Evolutionary conservation across 2,797 vertebrate genomes (phyloP), one percentile per base, ranked within the genome.

Genomic region (Lithobates pipiens): DNA sequence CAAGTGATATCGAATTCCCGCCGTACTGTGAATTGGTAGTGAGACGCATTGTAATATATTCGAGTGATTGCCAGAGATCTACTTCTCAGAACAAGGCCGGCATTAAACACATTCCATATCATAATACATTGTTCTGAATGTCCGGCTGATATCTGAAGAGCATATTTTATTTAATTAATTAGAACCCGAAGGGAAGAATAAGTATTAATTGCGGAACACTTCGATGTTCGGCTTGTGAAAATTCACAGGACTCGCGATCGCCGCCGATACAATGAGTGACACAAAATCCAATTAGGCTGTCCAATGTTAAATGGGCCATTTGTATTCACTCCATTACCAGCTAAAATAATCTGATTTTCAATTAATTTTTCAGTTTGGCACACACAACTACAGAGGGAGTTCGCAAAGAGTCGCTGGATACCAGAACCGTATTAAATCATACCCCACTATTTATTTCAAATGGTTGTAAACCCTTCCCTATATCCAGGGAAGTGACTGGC

Each of bases 291-390:
- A 71, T 77, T 85, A 71, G 69, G 32, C 46, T 78, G 15, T 5
- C 42, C 76, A 76, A 82, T 83, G 23, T 72, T 86, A 82, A 75
- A 46, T 82, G 78, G 23, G 10, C 80, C 44, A 42, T 83, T 76
- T 85, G 86, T 72, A 78, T 85, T 57, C 76, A 73, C n/a, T 2
- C 18, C 39, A 72, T 36, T 85, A 69, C 73, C 29, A 32, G 57
- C 74, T 72, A 18, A 65, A 76, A 73, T 18, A 61, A 32, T 46
- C 57, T 46, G 65, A 80, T 76, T 36, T 81, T 75, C 67, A 82
- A 72, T 72, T 77, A 76, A 73, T 36, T 76, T 73, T 67, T 5
- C 46, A n/a, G 2, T 76, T 42, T 80, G 8, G 65, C 32, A n/a
- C n/a, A 69, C 10, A 68, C 32, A 74, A 65, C 57, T 54, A 73